Evolutionary conservation across 2,888 invertebrate genomes (phyloP), one percentile per base, ranked within the genome.

Genomic region (Dasypolia templi): DNA sequence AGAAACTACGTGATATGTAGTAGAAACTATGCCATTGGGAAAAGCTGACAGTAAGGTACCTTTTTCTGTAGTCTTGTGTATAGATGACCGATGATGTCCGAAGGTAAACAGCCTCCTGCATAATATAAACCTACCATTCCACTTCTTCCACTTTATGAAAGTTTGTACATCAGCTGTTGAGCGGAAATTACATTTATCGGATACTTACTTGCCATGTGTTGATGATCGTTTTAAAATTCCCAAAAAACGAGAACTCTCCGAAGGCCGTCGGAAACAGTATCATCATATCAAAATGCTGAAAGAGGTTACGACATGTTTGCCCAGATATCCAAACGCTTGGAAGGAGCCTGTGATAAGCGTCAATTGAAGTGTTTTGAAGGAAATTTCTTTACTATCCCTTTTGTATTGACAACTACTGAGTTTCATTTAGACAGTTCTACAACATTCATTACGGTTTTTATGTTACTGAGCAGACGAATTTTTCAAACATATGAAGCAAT

Each of bases 1-100:
- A 78, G 11, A 77, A 32, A 22, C 70, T 78, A 76, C 0, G 0
- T 78, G 76, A 78, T 42, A 49, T 62, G 61, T 64, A 64, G 6
- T 64, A 64, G 19, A 64, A 53, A n/a, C 64, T 64, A 63, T 35
- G 64, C 51, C 19, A n/a, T 51, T n/a, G 64, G 51, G n/a, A 19
- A 19, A 64, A 64, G 64, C 64, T 35, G 6, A 32, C 17, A 64
- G 6, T n/a, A 51, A 35, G 6, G 17, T 64, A 64, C 64, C 64
- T 64, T 32, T 51, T 64, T 11, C 11, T 35, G 64, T 0, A 64
- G 64, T 19, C 44, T 63, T n/a, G 17, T 19, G 29, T 32, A 12
- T 19, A 19, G 26, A 26, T 62, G 62, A 44, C 62, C 4, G 29
- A 44, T 63, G 62, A 22, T 29, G 7, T 22, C 17, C 35, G 26